Evolutionary conservation across 2,113 vertebrate species (phyloP), one percentile per base, ranked within the genome.

Genomic region (Dendrocopos noguchii): DNA sequence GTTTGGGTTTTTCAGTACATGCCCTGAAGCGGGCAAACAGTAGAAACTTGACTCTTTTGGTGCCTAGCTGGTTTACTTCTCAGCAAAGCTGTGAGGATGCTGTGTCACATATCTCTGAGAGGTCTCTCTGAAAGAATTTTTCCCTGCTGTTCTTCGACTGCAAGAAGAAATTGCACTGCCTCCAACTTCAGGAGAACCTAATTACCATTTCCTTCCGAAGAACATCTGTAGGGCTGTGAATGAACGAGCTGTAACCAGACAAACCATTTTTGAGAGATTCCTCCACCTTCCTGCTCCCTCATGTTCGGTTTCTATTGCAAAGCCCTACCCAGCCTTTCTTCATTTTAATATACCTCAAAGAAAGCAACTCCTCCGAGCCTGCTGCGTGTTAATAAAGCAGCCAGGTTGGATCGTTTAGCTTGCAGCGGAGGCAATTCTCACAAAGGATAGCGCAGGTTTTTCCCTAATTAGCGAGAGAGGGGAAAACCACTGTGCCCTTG

Each of bases 261-360:
- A 84, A 88, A 74, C 80, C 19, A 65, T 70, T 68, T 55, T 9
- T 20, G 15, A 90, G 84, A 16, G 79, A 65, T 55, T 95, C 42
- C 36, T 91, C 60, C 10, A 1, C 47, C 22, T 95, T 70, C 24
- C 53, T 83, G 72, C 65, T 86, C 91, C 72, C 60, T 95, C 46
- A 46, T 46, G 6, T 91, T 95, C 47, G 3, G 21, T 79, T 93
- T 86, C 84, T 79, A 4, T 93, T 80, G 33, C 80, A 90, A 93
- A 92, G 87, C 95, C 95, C 89, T 96, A 80, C 92, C 87, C 91
- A 90, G 93, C 94, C 91, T 96, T 95, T 95, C 91, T 95, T 97
- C 95, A 84, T 89, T 95, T 96, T 93, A 61, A 87, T 36, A 71
- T 44, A 71, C 33, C 39, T 76, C 77, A 93, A 79, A 93, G 80